Percentiles rank a stretch among this genome's conserved stretches.
Evolutionary conservation across 2,797 vertebrate genomes (phyloP).

Genomic region (Bradypodion pumilum): DNA sequence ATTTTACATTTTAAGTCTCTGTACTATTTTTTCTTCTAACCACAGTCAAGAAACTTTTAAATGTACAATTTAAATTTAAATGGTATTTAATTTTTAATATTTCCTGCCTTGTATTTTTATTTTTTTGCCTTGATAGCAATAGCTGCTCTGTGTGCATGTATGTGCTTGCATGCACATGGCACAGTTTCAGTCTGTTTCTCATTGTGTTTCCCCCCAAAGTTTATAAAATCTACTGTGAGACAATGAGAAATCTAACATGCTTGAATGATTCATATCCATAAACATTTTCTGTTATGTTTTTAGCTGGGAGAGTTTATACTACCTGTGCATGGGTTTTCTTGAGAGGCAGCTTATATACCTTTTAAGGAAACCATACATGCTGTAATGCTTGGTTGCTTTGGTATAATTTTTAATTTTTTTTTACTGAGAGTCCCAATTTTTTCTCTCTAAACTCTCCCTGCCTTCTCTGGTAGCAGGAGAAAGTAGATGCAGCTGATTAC

Average conservation of each 20-base stretch:
- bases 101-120: not conserved
- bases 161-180: too few species aligned
- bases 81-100: not conserved
- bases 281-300: not conserved
- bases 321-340: not conserved
- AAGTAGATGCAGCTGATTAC: too few species aligned
- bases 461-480: not conserved
- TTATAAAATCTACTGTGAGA: not conserved
- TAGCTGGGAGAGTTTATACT: not conserved
- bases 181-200: not conserved
- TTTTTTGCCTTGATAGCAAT: not conserved
- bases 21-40: not conserved
- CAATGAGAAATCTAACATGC: not conserved
- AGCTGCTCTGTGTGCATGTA: not conserved
- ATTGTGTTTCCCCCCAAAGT: not conserved
- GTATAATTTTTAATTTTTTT: not conserved
- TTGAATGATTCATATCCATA: not conserved
- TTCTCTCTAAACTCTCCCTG: not conserved
- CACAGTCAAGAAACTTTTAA: not conserved
- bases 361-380: too few species aligned
- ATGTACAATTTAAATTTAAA: not conserved
- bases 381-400: too few species aligned
- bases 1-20: not conserved
- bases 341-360: not conserved
- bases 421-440: not conserved